A percentile compares a stretch with the other conserved stretches of the same genome.
Conservation (phyloP, 2,113 vertebrate genomes). For the Podilymbus podiceps region DNA sequence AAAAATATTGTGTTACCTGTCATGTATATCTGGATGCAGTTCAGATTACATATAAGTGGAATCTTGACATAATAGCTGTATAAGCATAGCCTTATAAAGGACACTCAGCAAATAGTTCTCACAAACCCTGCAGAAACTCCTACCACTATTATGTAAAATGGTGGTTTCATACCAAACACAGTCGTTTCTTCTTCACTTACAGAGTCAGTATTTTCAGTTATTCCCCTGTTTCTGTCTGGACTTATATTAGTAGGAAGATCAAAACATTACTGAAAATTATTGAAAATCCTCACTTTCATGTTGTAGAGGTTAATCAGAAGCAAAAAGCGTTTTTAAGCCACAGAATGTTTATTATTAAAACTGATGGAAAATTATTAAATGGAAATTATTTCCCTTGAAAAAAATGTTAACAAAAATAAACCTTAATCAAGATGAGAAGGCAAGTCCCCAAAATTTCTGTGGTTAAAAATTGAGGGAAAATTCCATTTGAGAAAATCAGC, state of each 20-base stretch:
- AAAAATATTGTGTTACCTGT: neutral
- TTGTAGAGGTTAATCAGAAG: neutral
- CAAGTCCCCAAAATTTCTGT: neutral
- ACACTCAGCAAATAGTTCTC: neutral
- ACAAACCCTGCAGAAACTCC: neutral
- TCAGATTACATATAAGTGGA: neutral
- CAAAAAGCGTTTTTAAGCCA: neutral
- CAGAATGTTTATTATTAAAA: neutral
- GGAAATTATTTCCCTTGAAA: neutral
- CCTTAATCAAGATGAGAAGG: neutral
- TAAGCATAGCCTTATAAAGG: neutral
- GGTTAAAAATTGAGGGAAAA: neutral
- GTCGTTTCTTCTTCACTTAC: neutral
- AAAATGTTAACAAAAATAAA: neutral
- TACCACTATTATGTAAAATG: neutral
- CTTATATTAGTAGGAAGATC: neutral
- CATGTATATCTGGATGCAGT: neutral
- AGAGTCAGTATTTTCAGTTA: neutral
- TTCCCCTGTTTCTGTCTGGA: neutral
- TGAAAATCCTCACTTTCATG: neutral
- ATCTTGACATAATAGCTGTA: neutral
- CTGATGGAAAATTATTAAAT: neutral
- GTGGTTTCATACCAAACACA: neutral
- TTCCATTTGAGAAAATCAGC: neutral
- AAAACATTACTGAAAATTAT: neutral